Evolutionary conservation across 2,113 vertebrate species (phyloP).

Genomic region (Eudorcas thomsonii): DNA sequence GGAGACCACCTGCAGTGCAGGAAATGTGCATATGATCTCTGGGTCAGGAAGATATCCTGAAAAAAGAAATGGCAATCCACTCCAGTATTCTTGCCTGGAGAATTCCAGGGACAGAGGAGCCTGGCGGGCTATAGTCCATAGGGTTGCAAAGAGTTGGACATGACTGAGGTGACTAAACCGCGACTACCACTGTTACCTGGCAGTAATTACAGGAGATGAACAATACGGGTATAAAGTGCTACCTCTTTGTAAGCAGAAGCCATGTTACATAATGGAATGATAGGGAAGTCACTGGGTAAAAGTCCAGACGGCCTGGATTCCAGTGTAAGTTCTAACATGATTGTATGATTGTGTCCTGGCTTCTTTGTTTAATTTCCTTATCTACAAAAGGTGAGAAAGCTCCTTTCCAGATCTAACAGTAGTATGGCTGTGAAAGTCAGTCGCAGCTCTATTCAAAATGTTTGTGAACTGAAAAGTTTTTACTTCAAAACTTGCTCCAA

Average conservation of each 20-base stretch:
- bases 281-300: neutral
- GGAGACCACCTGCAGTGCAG: neutral
- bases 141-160: neutral
- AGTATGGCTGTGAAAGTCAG: slow-evolving; percentile 31
- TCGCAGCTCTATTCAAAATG: neutral
- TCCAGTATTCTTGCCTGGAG: neutral
- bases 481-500: slow-evolving; percentile 4
- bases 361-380: neutral
- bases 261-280: neutral
- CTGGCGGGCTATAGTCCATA: neutral
- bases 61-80: neutral
- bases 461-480: neutral
- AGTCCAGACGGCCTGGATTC: neutral
- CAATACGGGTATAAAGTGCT: neutral
- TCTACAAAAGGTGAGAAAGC: neutral
- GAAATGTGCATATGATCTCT: neutral
- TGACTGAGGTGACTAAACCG: neutral
- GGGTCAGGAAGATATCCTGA: neutral
- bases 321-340: neutral
- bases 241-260: neutral
- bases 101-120: neutral
- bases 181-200: neutral
- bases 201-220: neutral
- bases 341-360: neutral
- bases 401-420: neutral